Evolutionary conservation across 2,113 vertebrate species (phyloP).

Genomic region (Bos taurus): ARS-UCD2.0 NC_037338.1:94188501-94189000

Average conservation of each 20-base stretch:
- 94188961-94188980: background rate
- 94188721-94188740: slow-evolving; percentile 34
- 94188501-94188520: background rate
- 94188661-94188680: background rate
- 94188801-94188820: slow-evolving; percentile 6
- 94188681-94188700: background rate
- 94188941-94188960: background rate
- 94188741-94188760: slow-evolving; percentile 49
- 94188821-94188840: background rate
- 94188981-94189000: slow-evolving; percentile 26
- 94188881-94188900: slow-evolving; percentile 37
- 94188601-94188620: background rate
- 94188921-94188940: slow-evolving; percentile 26
- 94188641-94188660: slow-evolving; percentile 16
- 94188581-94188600: slow-evolving; percentile 12
- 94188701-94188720: background rate
- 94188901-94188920: slow-evolving; percentile 46
- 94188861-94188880: slow-evolving; percentile 17
- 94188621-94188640: slow-evolving; percentile 6
- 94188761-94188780: slow-evolving; percentile 48
- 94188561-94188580: background rate
- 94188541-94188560: slow-evolving; percentile 23
- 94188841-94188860: background rate
- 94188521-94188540: background rate
- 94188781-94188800: background rate